phyloP scores from a whole-genome alignment of 2,888 invertebrate species.

The Campoplex capitator region DNA sequence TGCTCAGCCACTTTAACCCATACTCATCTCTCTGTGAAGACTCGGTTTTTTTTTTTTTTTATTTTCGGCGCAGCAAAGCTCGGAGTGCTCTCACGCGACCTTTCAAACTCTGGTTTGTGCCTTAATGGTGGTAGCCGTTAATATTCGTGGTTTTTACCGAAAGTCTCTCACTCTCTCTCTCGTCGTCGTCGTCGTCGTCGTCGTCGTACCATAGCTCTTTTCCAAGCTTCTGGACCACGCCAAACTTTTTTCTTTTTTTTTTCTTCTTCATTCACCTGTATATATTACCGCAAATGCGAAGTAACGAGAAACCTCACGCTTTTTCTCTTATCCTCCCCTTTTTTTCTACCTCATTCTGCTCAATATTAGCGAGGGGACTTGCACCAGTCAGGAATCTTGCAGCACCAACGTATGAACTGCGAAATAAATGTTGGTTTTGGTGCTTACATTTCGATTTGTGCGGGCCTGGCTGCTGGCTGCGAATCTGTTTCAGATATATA shows the following conservation, averaged over 20 bases:
- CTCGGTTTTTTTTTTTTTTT: not conserved
- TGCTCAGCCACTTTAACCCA: conserved; percentile 31
- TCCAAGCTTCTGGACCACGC: conserved; percentile 27
- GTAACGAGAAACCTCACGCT: not conserved
- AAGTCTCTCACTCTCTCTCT: conserved; percentile 8
- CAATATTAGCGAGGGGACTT: not conserved
- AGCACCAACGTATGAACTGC: not conserved
- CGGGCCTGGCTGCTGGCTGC: not conserved
- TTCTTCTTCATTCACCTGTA: not conserved
- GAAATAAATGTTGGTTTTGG: not conserved
- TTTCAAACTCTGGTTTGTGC: conserved; percentile 46
- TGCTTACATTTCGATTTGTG: not conserved
- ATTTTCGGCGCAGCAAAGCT: conserved; percentile 11
- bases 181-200: not conserved
- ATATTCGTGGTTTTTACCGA: conserved; percentile 55
- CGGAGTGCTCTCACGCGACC: conserved; percentile 42
- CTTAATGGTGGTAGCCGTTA: conserved; percentile 54
- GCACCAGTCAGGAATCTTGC: not conserved
- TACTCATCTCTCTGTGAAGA: conserved; percentile 12
- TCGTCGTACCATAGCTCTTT: conserved; percentile 29
- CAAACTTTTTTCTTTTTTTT: not conserved
- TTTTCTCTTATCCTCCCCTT: not conserved
- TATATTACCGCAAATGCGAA: conserved; percentile 1
- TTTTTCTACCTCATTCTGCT: not conserved
- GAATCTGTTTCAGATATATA: not conserved